Evolutionary conservation across 1,140 invertebrate genomes (phyloP), one percentile per base, ranked within the genome.

Genomic region (Idris sp.): DNA sequence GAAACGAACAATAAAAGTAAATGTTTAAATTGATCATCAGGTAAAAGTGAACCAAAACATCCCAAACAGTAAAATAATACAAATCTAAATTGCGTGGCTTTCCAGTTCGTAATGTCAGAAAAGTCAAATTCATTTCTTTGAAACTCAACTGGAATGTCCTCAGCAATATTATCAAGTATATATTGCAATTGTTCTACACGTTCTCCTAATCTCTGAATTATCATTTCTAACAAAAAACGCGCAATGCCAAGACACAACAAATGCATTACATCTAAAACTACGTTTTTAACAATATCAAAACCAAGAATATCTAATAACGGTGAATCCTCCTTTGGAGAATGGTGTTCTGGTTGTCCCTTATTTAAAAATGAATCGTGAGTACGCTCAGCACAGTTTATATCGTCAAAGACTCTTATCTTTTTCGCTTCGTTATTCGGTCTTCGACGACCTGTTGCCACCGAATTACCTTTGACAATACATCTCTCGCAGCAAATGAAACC

Each of bases 61-160:
- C 30, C 2, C 6, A 31, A 31, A 9, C 6, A 31, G n/a, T 35
- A 35, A 13, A 35, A 35, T 7, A 16, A 10, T 10, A 16, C 16
- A 40, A 48, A 59, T 2, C 56, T 14, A 11, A 59, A 59, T 14
- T 59, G 40, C 9, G 38, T 59, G n/a, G 56, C 56, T 35, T 62
- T 62, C 30, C 30, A 62, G 30, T 62, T 62, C 4, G 25, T 18
- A 40, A 62, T 11, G 14, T 49, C 44, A 2, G 25, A 19, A 8
- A 62, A 18, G 22, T 49, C 41, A 31, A 62, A 62, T 30, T 49
- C 28, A 10, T 49, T 41, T n/a, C 58, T 19, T 49, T 48, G 58
- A 49, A 62, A 62, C 18, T 62, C 58, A 9, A n/a, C 9, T 11
- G 44, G 44, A 16, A 62, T 22, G 28, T 49, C 44, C 1, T 4